Evolutionary conservation across 2,113 vertebrate genomes (phyloP).

Genomic region (Montifringilla adamsi): DNA sequence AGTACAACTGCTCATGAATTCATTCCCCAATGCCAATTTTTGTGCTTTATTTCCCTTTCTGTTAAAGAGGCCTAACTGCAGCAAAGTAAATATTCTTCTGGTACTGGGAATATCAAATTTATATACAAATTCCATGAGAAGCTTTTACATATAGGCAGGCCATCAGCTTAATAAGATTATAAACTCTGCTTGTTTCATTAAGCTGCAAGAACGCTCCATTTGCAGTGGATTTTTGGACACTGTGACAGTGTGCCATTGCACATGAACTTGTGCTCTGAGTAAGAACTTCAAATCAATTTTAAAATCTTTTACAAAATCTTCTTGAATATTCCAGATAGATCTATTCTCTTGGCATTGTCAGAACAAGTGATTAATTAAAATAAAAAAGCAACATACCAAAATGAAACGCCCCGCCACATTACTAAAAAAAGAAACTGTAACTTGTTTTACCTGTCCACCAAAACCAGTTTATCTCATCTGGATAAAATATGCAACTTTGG

Average conservation of each 20-base stretch:
- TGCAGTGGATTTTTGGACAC: not conserved
- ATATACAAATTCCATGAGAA: not conserved
- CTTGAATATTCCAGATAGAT: not conserved
- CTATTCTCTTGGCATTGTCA: not conserved
- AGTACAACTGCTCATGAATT: constrained; percentile 1
- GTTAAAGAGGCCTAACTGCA: constrained; percentile 22
- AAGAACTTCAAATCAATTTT: constrained; percentile 7
- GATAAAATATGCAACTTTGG: not conserved
- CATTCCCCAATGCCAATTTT: not conserved
- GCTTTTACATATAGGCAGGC: not conserved
- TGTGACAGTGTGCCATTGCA: not conserved
- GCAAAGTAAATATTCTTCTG: constrained; percentile 16
- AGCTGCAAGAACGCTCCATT: not conserved
- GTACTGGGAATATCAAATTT: not conserved
- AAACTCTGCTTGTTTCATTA: constrained; percentile 13
- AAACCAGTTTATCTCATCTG: not conserved
- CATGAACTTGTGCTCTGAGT: not conserved
- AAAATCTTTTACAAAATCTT: not conserved
- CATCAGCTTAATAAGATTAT: not conserved
- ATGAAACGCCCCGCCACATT: not conserved
- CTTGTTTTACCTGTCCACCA: not conserved
- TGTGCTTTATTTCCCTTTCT: constrained; percentile 34
- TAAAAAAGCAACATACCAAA: not conserved
- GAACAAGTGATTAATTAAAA: not conserved
- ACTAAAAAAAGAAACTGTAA: not conserved